A percentile compares a stretch with the other conserved stretches of the same genome.
These are phyloP conservation scores for Nemotelus pantherinus DNA, from an alignment of 2,888 invertebrate species.

Conservation along the genomic window DNA sequence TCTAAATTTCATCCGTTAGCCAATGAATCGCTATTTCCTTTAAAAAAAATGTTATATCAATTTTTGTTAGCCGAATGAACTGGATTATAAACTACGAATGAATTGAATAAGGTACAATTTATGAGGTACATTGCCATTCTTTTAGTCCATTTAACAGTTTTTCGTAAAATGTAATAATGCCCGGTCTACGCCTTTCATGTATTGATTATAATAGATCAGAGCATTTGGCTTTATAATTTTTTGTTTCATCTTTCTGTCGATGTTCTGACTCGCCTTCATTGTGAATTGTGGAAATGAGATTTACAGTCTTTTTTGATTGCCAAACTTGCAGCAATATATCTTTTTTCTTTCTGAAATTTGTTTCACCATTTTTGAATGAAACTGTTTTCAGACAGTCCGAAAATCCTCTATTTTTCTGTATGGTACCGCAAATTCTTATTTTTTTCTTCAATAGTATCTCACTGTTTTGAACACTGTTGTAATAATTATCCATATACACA, in stretches of 20 bases:
- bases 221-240: slow-evolving; percentile 9
- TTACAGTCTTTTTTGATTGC: slow-evolving; percentile 2
- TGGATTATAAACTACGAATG: slow-evolving; percentile 12
- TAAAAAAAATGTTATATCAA: background rate
- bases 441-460: slow-evolving; percentile 6
- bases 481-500: slow-evolving; percentile 13
- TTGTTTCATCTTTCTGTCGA: background rate
- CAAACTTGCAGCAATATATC: slow-evolving; percentile 2
- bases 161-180: slow-evolving; percentile 13
- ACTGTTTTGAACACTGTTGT: slow-evolving; percentile 25
- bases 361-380: background rate
- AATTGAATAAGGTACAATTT: background rate
- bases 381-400: slow-evolving; percentile 7
- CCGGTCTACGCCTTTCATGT: slow-evolving; percentile 18
- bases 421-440: slow-evolving; percentile 19
- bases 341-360: background rate
- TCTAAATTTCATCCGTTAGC: background rate
- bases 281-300: slow-evolving; percentile 4
- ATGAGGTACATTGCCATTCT: background rate
- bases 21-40: slow-evolving; percentile 11
- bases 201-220: slow-evolving; percentile 16
- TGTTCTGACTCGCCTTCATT: slow-evolving; percentile 12
- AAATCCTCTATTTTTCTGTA: slow-evolving; percentile 23
- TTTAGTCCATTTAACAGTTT: slow-evolving; percentile 10
- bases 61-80: background rate